A percentile compares a stretch with the other conserved stretches of the same genome.
phyloP scores from a whole-genome alignment of 2,888 invertebrate species.

The Microdon myrmicae region DNA sequence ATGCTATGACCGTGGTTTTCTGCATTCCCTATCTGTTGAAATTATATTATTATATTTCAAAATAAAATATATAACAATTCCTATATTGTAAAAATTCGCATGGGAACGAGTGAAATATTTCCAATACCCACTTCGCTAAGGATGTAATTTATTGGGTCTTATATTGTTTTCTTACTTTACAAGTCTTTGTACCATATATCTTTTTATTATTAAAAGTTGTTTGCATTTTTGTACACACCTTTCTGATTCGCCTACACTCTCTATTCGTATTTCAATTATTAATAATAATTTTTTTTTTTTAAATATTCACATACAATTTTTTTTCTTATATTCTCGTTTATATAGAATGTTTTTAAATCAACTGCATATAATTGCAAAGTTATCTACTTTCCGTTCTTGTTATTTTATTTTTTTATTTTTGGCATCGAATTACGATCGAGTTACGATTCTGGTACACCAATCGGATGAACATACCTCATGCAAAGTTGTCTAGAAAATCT shows the following conservation, averaged over 20 bases:
- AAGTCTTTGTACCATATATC: neutral
- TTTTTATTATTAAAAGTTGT: too few species aligned
- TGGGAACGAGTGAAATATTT: too few species aligned
- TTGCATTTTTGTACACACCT: conserved; percentile 25
- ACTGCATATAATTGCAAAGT: too few species aligned
- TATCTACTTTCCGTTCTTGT: too few species aligned
- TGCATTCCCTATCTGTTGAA: too few species aligned
- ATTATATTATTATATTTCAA: neutral
- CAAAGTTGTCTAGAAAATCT: conserved; percentile 27
- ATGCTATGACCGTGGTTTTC: too few species aligned
- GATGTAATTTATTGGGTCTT: neutral
- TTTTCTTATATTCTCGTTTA: conserved; percentile 57
- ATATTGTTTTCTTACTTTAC: conserved; percentile 1
- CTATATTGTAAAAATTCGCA: too few species aligned
- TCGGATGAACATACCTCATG: conserved; percentile 28
- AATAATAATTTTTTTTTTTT: conserved; percentile 40
- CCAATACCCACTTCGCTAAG: too few species aligned
- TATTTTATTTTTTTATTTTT: too few species aligned
- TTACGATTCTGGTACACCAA: conserved; percentile 28
- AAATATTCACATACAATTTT: conserved; percentile 48
- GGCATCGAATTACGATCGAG: too few species aligned
- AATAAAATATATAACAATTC: too few species aligned
- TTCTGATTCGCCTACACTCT: neutral
- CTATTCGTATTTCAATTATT: conserved; percentile 13
- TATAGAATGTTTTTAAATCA: too few species aligned